These are phyloP conservation scores for Pristiophorus japonicus DNA, from an alignment of 2,113 vertebrate genomes.

Conservation along the genomic window DNA sequence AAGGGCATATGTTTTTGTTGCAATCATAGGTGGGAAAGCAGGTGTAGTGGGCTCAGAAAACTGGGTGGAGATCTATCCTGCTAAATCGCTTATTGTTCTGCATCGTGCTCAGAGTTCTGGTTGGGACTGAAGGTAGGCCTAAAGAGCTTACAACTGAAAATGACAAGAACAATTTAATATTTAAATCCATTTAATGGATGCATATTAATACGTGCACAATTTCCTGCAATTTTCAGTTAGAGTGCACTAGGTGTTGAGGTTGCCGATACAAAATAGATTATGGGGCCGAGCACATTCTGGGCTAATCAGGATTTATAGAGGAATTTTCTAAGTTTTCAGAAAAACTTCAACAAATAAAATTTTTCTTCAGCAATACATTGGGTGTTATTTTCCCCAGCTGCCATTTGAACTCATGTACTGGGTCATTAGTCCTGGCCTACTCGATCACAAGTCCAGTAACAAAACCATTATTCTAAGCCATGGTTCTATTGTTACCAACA, in stretches of 20 bases:
- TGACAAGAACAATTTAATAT: not conserved
- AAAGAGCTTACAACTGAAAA: not conserved
- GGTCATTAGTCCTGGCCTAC: too few relatives aligned
- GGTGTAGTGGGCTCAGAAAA: not conserved
- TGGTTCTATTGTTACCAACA: too few relatives aligned
- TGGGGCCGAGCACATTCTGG: not conserved
- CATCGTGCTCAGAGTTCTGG: not conserved
- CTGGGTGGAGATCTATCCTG: not conserved
- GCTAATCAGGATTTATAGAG: not conserved
- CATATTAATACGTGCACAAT: not conserved
- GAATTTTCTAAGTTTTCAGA: not conserved
- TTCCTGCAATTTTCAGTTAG: not conserved
- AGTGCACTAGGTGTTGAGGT: not conserved
- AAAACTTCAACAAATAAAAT: not conserved
- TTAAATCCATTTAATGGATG: not conserved
- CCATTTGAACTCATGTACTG: too few relatives aligned
- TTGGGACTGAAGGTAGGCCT: too few relatives aligned
- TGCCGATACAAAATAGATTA: not conserved
- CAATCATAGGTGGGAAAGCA: not conserved
- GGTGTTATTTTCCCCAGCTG: not conserved
- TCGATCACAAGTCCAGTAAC: too few relatives aligned
- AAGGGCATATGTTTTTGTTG: not conserved
- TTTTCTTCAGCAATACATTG: not conserved
- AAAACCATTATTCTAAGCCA: too few relatives aligned
- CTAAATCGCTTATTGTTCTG: not conserved